A percentile compares a stretch with the other conserved stretches of the same genome.
These are phyloP conservation scores for Rhinoptilus africanus DNA, from an alignment of 2,113 vertebrate species.

Conservation along the genomic window DNA sequence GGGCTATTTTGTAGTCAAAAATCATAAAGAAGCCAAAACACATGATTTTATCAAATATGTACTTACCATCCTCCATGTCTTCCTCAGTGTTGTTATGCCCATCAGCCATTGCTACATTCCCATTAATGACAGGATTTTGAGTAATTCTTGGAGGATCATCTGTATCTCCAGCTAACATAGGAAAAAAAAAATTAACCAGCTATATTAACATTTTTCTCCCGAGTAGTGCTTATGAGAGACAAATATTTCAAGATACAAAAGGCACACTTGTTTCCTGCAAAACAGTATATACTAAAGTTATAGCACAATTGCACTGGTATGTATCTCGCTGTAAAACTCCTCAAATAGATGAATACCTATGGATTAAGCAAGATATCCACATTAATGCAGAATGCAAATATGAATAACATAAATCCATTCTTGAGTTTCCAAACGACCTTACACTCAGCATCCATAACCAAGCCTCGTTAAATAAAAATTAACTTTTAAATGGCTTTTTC, in stretches of 20 bases:
- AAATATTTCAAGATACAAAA: neutral
- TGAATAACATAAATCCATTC: neutral
- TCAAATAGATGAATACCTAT: neutral
- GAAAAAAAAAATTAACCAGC: neutral
- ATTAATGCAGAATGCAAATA: neutral
- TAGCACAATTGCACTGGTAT: neutral
- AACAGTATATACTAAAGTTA: neutral
- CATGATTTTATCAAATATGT: neutral
- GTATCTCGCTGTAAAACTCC: neutral
- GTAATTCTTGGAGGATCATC: conserved; percentile 98
- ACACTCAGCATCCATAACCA: neutral
- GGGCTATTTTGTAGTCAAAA: neutral
- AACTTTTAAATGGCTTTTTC: neutral
- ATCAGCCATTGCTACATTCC: conserved; percentile 96
- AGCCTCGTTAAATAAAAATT: neutral
- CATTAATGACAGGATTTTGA: conserved; percentile 96
- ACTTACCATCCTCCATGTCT: conserved; percentile 98
- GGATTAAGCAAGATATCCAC: neutral
- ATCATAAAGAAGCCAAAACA: neutral
- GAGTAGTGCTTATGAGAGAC: neutral
- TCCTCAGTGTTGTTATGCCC: conserved; percentile 97
- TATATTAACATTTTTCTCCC: neutral
- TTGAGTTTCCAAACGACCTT: neutral
- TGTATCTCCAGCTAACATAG: conserved; percentile 88
- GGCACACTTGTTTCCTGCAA: neutral